A percentile compares a stretch with the other conserved stretches of the same genome.
These are phyloP conservation scores for Pygoscelis antarcticus DNA, from an alignment of 2,113 vertebrate genomes.

Conservation along the genomic window DNA sequence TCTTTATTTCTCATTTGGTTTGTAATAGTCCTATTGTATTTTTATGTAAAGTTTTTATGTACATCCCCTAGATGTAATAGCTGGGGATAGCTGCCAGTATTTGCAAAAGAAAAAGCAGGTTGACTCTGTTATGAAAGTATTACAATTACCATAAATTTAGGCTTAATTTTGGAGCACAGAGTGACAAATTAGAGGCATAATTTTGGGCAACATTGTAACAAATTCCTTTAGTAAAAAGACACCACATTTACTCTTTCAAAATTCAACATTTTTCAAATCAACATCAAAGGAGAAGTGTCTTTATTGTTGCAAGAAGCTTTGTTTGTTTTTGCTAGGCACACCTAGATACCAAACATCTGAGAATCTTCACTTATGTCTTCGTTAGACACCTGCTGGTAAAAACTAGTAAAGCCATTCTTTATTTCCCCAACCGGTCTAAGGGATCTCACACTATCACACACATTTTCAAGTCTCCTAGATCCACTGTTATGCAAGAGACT, in stretches of 20 bases:
- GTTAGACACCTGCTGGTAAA: slow-evolving; percentile 8
- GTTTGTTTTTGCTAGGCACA: background rate
- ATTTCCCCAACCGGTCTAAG: background rate
- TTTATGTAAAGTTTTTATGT: background rate
- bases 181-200: background rate
- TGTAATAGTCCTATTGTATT: background rate
- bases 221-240: background rate
- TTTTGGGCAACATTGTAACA: background rate
- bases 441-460: background rate
- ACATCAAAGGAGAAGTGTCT: background rate
- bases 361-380: background rate
- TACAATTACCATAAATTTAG: background rate
- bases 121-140: background rate
- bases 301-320: background rate
- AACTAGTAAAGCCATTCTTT: background rate
- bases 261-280: background rate
- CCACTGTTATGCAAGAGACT: background rate
- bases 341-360: background rate
- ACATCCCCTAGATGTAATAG: background rate
- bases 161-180: background rate
- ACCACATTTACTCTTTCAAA: background rate
- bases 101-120: background rate
- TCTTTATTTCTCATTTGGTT: background rate
- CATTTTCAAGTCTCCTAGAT: background rate
- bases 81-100: background rate